Conservation (phyloP, 2,888 invertebrate species). For the Thyatira batis region DNA sequence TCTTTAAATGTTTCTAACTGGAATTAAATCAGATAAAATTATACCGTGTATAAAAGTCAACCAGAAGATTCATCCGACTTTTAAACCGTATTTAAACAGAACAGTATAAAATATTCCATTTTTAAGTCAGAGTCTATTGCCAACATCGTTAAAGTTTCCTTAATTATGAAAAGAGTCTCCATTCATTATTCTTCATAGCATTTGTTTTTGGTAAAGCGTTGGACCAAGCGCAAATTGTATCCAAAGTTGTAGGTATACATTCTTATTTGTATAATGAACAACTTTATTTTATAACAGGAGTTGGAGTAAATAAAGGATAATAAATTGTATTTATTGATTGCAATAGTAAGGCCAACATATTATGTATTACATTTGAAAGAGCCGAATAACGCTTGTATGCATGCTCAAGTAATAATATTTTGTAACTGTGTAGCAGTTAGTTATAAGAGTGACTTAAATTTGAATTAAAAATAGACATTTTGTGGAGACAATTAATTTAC, state of each 20-base stretch:
- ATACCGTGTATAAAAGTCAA: neutral
- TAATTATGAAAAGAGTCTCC: constrained; percentile 45
- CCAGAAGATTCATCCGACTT: neutral
- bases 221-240: neutral
- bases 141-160: constrained; percentile 57
- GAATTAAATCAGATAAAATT: neutral
- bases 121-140: constrained; percentile 35
- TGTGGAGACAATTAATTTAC: too few species aligned
- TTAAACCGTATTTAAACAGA: constrained; percentile 30
- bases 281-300: too few species aligned
- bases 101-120: constrained; percentile 11
- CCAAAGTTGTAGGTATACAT: neutral
- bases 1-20: too few species aligned
- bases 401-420: too few species aligned
- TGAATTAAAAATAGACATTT: too few species aligned
- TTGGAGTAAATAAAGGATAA: too few species aligned
- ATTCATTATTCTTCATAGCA: constrained; percentile 35
- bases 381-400: too few species aligned
- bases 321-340: too few species aligned
- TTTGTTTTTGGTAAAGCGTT: constrained; percentile 24
- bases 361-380: too few species aligned
- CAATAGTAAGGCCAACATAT: too few species aligned
- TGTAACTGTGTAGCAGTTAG: too few species aligned
- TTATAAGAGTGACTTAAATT: too few species aligned
- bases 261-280: neutral